Base-by-base conservation (phyloP, 1,140 invertebrate genomes). In the Lepidurus couesii region DNA sequence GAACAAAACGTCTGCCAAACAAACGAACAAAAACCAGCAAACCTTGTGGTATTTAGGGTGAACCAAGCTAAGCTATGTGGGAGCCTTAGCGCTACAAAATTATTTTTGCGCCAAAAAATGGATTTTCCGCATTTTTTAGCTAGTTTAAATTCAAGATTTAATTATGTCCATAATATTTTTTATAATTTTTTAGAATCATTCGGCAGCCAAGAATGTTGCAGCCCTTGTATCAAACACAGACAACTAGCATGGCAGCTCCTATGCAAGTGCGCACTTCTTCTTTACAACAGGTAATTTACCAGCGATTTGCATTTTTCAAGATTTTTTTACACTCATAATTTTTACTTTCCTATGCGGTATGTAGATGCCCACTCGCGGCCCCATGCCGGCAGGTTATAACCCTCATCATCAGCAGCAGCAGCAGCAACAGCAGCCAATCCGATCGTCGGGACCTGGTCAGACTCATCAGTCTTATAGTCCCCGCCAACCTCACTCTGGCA, bases 331-430 rank as follows among this genome's bases (percentile, higher is more conserved):
- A 2, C 34, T 34, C 34, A 4, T 3, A 34, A 34, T 34, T 3
- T 3, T 4, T 34, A 34, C 0, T 34, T 34, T 34, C 34, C 34
- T 4, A 3, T 34, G 2, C 13, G 0, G 53, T n/a, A 65, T 21
- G 8, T 65, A 65, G 53, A 7, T 21, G 16, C 53, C 53, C 53
- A 65, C 21, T 7, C 53, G 53, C 21, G 53, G 53, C 16, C 53
- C 11, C 81, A 83, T 21, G 81, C 75, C 79, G 82, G 79, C 79
- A 84, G 80, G 75, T 80, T 80, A 44, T 81, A 81, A 21, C 82
- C 80, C 73, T 81, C 82, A 75, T 3, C 82, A 82, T 65, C 81
- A 81, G 10, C 81, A 80, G 7, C 76, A 82, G 76, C 80, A 83
- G 74, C 79, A 81, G 45, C 81, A 80, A 45, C 80, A 81, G 10